A percentile compares a stretch with the other conserved stretches of the same genome.
phyloP scores from a whole-genome alignment of 2,888 invertebrate genomes.

The Hirtodrosophila trivittata region DNA sequence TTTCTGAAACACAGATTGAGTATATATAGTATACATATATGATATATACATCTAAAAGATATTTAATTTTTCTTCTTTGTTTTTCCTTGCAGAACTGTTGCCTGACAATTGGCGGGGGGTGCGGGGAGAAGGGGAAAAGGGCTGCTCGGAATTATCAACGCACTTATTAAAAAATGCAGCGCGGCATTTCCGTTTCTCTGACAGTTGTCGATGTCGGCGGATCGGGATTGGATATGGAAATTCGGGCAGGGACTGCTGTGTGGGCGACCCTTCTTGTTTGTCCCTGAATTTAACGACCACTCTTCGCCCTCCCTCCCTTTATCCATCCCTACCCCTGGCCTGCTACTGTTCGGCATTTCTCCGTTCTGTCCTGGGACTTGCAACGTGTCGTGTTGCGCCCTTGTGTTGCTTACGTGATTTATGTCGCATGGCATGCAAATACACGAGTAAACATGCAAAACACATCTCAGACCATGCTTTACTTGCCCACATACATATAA shows the following conservation, averaged over 20 bases:
- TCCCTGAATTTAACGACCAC: neutral
- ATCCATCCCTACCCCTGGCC: conserved; percentile 2
- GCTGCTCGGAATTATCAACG: conserved; percentile 60
- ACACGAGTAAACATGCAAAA: conserved; percentile 77
- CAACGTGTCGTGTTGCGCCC: conserved; percentile 28
- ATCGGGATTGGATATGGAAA: neutral
- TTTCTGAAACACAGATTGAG: too few relatives aligned
- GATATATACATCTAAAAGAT: too few relatives aligned
- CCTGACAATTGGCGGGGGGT: too few relatives aligned
- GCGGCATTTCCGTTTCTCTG: conserved; percentile 61
- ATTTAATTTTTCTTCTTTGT: too few relatives aligned
- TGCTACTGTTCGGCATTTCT: conserved; percentile 36
- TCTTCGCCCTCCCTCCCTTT: neutral
- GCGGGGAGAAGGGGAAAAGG: neutral
- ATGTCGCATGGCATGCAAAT: conserved; percentile 78
- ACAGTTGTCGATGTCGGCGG: conserved; percentile 21
- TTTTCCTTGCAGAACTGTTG: too few relatives aligned
- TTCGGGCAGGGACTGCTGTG: conserved; percentile 13
- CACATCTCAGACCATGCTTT: conserved; percentile 51
- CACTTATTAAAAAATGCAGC: conserved; percentile 74
- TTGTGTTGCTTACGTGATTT: conserved; percentile 71
- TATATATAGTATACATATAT: too few relatives aligned
- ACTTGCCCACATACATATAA: conserved; percentile 14
- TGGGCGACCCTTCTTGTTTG: conserved; percentile 30
- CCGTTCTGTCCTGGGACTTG: conserved; percentile 65